A percentile compares a stretch with the other conserved stretches of the same genome.
phyloP scores from a whole-genome alignment of 2,888 invertebrate species.

The Adineta ricciae region DNA sequence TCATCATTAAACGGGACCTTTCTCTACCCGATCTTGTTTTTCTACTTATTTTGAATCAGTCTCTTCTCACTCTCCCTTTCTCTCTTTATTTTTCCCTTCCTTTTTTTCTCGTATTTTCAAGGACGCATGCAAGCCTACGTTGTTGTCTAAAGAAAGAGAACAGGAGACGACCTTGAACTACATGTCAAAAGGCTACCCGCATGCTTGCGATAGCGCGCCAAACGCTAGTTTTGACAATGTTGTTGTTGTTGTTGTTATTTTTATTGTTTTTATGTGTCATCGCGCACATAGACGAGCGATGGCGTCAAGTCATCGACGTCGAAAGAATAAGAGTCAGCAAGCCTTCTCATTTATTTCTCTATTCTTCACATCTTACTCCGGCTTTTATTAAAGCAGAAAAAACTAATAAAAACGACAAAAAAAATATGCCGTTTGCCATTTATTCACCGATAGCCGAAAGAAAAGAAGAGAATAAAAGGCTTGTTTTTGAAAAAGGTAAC shows the following conservation, averaged over 20 bases:
- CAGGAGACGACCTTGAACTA: neutral
- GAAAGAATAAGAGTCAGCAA: neutral
- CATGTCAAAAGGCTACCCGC: neutral
- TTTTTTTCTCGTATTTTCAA: neutral
- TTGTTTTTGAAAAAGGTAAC: neutral
- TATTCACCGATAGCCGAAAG: neutral
- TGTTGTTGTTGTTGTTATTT: neutral
- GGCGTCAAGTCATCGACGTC: neutral
- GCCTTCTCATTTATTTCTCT: neutral
- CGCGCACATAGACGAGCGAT: neutral
- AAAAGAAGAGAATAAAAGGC: neutral
- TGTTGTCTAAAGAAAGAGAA: neutral
- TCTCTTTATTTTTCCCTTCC: neutral
- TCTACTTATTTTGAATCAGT: neutral
- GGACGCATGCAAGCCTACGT: neutral
- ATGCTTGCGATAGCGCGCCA: neutral
- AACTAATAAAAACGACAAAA: neutral
- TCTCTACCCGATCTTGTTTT: neutral
- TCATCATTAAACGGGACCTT: neutral
- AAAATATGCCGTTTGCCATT: neutral
- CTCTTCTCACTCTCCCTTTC: neutral
- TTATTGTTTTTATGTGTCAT: neutral
- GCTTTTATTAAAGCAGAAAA: neutral
- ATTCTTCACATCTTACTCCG: neutral
- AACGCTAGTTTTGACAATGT: neutral